Percentiles rank a stretch among this genome's conserved stretches.
These are phyloP conservation scores for Rhysida immarginata DNA, from an alignment of 1,140 invertebrate genomes.

Conservation along the genomic window DNA sequence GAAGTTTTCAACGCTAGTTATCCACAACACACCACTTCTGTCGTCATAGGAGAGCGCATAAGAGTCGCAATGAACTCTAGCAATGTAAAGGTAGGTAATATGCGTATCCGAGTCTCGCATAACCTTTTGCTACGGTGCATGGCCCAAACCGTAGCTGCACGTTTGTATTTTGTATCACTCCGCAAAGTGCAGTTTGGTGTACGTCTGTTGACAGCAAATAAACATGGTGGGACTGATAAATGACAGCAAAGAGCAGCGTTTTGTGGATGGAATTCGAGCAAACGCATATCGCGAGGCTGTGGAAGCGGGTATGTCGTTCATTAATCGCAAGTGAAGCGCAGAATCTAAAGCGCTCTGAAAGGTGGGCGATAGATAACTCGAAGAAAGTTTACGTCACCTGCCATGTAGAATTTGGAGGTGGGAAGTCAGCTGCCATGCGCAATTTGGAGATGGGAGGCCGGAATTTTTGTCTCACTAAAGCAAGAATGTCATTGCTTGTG, in stretches of 20 bases:
- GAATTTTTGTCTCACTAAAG: not conserved
- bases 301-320: not conserved
- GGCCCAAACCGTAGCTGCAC: no score
- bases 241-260: not conserved
- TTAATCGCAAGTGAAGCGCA: slow-evolving; percentile 1
- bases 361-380: not conserved
- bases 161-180: no score
- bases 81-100: no score
- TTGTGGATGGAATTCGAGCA: not conserved
- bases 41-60: no score
- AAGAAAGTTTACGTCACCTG: not conserved
- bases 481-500: not conserved
- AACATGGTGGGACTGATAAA: no score
- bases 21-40: no score
- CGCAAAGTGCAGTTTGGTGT: no score
- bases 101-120: no score
- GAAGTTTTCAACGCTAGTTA: no score
- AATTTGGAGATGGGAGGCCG: not conserved
- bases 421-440: not conserved
- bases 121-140: no score
- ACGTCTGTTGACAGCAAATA: no score
- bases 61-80: no score
- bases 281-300: not conserved
- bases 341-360: not conserved
- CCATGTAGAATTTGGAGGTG: not conserved